Conservation (phyloP, 1,140 invertebrate species). For the Phymorhynchus buccinoides region DNA sequence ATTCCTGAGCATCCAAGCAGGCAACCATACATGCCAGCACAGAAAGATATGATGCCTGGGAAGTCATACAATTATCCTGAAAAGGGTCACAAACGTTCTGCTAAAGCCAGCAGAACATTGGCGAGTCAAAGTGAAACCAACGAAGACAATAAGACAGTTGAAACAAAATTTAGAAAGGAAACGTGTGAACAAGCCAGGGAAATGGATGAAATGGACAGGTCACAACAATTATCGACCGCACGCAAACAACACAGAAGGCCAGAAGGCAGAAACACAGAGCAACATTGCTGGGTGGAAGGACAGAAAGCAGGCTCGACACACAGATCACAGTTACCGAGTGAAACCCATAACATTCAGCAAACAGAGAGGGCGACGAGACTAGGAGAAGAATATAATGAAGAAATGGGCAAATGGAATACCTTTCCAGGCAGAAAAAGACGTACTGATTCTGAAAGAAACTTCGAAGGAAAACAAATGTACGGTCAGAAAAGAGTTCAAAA, state of each 20-base stretch:
- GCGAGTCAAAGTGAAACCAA: not conserved
- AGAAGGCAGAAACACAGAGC: not conserved
- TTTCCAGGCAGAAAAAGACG: not conserved
- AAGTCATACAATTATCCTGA: not conserved
- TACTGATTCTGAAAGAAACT: not conserved
- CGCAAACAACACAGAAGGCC: not conserved
- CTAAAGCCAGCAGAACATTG: not conserved
- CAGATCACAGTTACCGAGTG: not conserved
- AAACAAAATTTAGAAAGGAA: not conserved
- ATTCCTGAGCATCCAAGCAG: not conserved
- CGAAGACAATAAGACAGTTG: not conserved
- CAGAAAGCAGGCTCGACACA: not conserved
- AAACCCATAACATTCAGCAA: not conserved
- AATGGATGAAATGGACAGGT: not conserved
- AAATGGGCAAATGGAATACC: not conserved
- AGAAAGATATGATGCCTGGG: not conserved
- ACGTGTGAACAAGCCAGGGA: not conserved
- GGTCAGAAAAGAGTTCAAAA: not conserved
- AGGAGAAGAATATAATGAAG: not conserved
- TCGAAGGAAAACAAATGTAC: not conserved
- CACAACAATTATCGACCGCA: not conserved
- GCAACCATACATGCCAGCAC: not conserved
- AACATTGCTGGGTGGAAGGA: not conserved
- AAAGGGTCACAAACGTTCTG: not conserved
- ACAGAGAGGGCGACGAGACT: not conserved